These are phyloP conservation scores for Callorhinus ursinus DNA, from an alignment of 2,113 vertebrate genomes.

Conservation along the genomic window DNA sequence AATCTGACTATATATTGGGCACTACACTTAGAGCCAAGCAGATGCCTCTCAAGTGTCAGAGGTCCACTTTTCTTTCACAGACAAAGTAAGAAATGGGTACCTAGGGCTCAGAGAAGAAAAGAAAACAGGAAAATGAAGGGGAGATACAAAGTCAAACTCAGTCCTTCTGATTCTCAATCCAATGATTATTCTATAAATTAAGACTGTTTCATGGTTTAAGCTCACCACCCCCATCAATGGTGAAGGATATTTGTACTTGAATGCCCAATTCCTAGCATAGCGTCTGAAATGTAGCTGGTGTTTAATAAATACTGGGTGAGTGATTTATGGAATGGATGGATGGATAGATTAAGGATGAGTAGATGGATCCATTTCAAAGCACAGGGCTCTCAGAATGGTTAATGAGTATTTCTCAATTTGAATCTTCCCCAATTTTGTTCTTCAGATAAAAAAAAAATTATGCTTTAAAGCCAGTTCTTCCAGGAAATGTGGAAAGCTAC, in stretches of 20 bases:
- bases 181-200: neutral
- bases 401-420: neutral
- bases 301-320: neutral
- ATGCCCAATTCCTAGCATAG: neutral
- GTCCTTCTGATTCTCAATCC: slow-evolving; percentile 13
- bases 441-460: neutral
- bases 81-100: neutral
- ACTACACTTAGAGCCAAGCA: neutral
- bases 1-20: neutral
- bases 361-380: neutral
- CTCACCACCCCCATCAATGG: neutral
- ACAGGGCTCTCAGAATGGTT: neutral
- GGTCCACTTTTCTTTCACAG: neutral
- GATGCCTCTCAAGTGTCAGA: neutral
- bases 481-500: slow-evolving; percentile 1
- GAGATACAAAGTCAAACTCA: neutral
- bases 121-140: neutral
- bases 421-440: neutral
- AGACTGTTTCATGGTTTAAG: neutral
- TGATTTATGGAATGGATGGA: neutral
- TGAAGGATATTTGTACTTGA: neutral
- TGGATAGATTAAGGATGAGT: neutral
- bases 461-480: slow-evolving; percentile 5
- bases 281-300: neutral
- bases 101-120: neutral